These are phyloP conservation scores for Branchipolynoe longqiensis DNA, from an alignment of 2,888 invertebrate species.

Conservation along the genomic window DNA sequence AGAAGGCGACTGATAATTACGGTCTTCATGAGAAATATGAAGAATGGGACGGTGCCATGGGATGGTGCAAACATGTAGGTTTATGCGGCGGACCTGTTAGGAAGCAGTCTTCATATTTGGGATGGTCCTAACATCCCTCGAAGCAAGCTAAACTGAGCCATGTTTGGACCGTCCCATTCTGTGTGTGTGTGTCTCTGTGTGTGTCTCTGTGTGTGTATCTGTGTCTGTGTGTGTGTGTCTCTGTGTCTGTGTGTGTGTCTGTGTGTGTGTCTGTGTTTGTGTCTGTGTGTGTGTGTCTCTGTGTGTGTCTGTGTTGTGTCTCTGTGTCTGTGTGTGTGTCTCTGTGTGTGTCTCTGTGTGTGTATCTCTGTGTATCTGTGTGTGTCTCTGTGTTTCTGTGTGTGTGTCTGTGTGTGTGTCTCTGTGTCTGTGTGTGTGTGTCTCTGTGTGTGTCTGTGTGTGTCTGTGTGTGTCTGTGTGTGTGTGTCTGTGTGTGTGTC, in stretches of 20 bases:
- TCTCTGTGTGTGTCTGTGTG: not conserved
- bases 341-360: not conserved
- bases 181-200: no score
- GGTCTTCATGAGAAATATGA: no score
- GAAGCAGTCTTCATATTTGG: no score
- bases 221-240: not conserved
- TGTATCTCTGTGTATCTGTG: not conserved
- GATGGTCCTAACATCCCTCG: no score
- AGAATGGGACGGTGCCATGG: no score
- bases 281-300: slow-evolving; percentile 8
- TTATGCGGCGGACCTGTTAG: no score
- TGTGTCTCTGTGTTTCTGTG: not conserved
- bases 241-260: not conserved
- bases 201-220: no score
- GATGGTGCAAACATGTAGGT: no score
- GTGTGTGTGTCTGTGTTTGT: not conserved
- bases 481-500: not conserved
- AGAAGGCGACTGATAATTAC: no score
- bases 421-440: not conserved
- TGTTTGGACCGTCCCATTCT: no score
- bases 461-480: not conserved
- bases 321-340: slow-evolving; percentile 1
- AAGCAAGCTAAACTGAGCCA: no score
- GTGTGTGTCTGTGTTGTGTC: not conserved
- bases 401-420: not conserved